Evolutionary conservation across 2,888 invertebrate species (phyloP).

Genomic region (Mythimna albipuncta): DNA sequence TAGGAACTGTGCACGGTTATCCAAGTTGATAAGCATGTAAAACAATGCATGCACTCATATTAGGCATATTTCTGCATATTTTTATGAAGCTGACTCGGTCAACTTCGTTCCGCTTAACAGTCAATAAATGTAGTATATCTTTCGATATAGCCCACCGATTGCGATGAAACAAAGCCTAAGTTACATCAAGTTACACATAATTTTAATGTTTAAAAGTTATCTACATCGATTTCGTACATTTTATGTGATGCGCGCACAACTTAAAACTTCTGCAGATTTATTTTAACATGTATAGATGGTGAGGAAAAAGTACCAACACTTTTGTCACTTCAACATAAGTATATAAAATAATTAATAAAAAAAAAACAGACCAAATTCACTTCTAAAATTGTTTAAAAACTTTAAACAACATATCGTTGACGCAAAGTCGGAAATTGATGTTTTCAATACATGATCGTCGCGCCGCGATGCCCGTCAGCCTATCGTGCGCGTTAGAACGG

Average conservation of each 20-base stretch:
- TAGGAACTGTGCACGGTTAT: slow-evolving; percentile 32
- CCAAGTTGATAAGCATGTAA: not conserved
- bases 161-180: no score
- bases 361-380: not conserved
- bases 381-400: not conserved
- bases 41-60: not conserved
- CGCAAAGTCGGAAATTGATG: slow-evolving; percentile 10
- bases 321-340: slow-evolving; percentile 10
- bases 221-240: no score
- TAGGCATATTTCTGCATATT: not conserved
- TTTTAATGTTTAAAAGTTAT: no score
- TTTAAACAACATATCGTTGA: not conserved
- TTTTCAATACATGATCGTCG: slow-evolving; percentile 7
- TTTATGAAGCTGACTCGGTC: not conserved
- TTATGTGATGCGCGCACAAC: no score
- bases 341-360: not conserved
- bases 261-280: no score
- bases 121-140: no score
- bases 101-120: no score
- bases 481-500: slow-evolving; percentile 40
- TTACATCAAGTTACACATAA: no score
- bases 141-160: no score
- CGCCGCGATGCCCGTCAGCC: slow-evolving; percentile 27
- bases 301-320: slow-evolving; percentile 1
- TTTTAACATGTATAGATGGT: not conserved